Base-by-base conservation (phyloP, 37 sponge, comb jelly and placozoan species). In the Spongilla lacustris region DNA sequence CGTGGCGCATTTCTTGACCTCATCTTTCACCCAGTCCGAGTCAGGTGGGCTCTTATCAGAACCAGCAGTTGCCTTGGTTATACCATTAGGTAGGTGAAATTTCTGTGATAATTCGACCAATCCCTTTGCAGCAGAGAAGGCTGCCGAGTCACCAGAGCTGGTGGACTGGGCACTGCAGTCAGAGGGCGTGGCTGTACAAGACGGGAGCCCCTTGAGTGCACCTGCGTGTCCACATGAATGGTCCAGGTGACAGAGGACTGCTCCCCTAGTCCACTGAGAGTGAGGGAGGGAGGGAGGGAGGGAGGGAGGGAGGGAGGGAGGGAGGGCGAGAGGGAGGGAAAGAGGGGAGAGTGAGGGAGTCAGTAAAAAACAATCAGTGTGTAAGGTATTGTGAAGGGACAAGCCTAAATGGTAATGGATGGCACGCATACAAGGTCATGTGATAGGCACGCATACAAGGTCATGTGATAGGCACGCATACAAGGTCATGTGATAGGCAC, bases 191-290 rank as follows among this genome's bases (percentile, higher is more conserved):
- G 77, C 38, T 28, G 58, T 31, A 49, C 24, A 66, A 24, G 5
- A 10, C 11, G 58, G 19, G 11, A 14, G 58, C 21, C 1, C 11
- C 19, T 58, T 58, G 4, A 21, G 67, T 73, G 75, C n/a, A 22
- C 32, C 70, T 21, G 74, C 33, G 29, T 74, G 34, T 34, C 11
- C 32, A 2, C 31, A 6, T 74, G 31, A 67, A 34, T 29, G 73
- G 12, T 75, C 68, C 17, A 81, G 48, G 4, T 88, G 88, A 69
- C 83, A 76, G 17, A 81, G 58, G 3, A 88, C 72, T 28, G 82
- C 71, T 76, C 83, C 27, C n/a, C 83, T 71, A 23, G 88, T 88
- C 88, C 88, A 88, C 88, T 88, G 34, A 17, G 58, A 46, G 76
- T 66, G 10, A 24, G 48, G 23, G 69, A 14, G 38, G 31, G 36